Evolutionary conservation across 2,113 vertebrate species (phyloP).

Genomic region (Piaya cayana): DNA sequence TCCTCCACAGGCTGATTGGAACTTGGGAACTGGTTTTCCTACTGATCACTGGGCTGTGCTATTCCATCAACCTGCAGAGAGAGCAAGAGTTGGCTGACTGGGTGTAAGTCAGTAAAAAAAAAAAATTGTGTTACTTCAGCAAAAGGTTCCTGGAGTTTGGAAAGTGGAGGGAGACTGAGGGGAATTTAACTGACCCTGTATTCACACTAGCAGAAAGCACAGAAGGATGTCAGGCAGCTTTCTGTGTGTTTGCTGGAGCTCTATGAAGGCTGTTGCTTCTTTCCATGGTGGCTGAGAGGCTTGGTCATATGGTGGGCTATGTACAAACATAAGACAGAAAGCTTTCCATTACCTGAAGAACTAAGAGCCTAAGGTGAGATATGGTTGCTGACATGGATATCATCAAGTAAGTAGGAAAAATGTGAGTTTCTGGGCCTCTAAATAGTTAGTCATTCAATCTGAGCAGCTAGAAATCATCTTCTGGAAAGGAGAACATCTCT

Average conservation of each 20-base stretch:
- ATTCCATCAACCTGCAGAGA: background rate
- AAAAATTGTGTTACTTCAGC: background rate
- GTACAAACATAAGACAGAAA: background rate
- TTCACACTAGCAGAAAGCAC: background rate
- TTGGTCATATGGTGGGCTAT: background rate
- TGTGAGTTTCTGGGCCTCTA: background rate
- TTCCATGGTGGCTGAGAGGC: background rate
- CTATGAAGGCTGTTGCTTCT: background rate
- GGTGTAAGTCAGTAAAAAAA: background rate
- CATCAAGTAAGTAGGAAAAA: background rate
- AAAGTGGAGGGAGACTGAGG: background rate
- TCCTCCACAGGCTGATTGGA: background rate
- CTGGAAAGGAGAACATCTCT: background rate
- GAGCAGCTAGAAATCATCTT: background rate
- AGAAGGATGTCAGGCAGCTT: background rate
- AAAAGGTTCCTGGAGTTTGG: background rate
- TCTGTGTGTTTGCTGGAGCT: background rate
- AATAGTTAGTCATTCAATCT: background rate
- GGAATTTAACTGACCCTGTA: background rate
- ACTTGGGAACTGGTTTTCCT: background rate
- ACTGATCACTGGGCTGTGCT: background rate
- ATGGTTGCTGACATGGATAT: background rate
- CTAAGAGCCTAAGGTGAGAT: background rate
- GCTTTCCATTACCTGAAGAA: background rate
- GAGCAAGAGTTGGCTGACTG: background rate